These are phyloP conservation scores for Gymnothorax javanicus DNA, from an alignment of 2,797 vertebrate species.

Conservation along the genomic window DNA sequence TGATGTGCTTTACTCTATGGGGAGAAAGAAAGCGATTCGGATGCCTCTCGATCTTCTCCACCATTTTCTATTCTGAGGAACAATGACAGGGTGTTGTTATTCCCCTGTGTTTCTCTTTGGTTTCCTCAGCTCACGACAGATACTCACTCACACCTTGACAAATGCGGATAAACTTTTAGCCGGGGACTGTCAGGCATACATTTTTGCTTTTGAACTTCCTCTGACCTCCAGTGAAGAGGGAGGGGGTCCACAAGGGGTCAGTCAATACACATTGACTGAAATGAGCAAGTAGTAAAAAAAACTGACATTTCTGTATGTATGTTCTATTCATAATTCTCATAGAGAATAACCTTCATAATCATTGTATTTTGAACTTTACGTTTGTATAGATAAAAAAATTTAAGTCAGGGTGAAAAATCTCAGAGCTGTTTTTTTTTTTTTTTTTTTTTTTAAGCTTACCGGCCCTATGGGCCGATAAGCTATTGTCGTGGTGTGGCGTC, in stretches of 20 bases:
- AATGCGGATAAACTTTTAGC: constrained; percentile 23
- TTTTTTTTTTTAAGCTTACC: too few relatives aligned
- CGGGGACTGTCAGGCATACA: neutral
- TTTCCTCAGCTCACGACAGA: neutral
- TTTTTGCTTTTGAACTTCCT: constrained; percentile 14
- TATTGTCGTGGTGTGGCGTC: too few relatives aligned
- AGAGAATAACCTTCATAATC: constrained; percentile 14
- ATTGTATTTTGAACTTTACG: constrained; percentile 25
- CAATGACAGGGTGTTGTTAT: neutral
- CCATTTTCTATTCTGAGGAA: neutral
- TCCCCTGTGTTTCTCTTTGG: neutral
- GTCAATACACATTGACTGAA: neutral
- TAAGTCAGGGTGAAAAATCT: neutral
- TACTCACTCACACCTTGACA: constrained; percentile 10
- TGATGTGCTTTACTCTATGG: neutral
- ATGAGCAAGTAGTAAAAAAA: neutral
- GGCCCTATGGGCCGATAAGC: too few relatives aligned
- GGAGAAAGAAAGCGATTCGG: neutral
- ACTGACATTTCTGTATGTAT: neutral
- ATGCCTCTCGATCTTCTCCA: neutral
- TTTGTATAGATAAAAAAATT: constrained; percentile 12
- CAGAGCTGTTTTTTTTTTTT: too few relatives aligned
- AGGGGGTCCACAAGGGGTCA: neutral
- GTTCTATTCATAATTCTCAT: neutral
- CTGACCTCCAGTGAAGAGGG: neutral